A percentile compares a stretch with the other conserved stretches of the same genome.
These are phyloP conservation scores for Mirounga angustirostris DNA, from an alignment of 2,113 vertebrate genomes.

Conservation along the genomic window DNA sequence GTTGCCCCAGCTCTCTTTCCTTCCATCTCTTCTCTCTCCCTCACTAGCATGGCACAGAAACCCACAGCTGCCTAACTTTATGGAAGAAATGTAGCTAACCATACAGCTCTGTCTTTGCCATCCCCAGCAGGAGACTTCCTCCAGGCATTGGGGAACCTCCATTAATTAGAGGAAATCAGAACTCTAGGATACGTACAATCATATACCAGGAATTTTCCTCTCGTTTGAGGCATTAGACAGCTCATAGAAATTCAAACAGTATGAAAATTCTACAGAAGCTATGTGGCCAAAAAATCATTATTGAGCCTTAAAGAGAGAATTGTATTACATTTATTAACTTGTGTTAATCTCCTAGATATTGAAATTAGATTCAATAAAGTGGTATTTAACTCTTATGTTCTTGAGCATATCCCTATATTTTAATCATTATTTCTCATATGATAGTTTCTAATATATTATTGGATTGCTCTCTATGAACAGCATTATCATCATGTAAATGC, in stretches of 20 bases:
- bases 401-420: neutral
- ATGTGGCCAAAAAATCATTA: conserved; percentile 19
- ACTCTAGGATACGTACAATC: neutral
- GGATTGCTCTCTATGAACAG: conserved; percentile 28
- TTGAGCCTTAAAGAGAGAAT: neutral
- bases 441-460: conserved; percentile 26
- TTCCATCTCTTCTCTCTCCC: neutral
- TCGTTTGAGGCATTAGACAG: neutral
- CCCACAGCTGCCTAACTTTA: neutral
- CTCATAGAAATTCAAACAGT: conserved; percentile 27
- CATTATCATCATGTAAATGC: conserved; percentile 46
- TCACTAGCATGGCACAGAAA: neutral
- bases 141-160: neutral
- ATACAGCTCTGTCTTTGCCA: neutral
- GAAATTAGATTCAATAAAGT: conserved; percentile 53
- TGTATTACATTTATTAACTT: neutral
- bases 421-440: conserved; percentile 37
- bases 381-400: neutral
- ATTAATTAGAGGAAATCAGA: neutral
- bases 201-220: neutral
- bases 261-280: neutral
- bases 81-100: neutral
- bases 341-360: neutral
- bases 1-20: neutral
- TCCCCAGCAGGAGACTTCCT: neutral